phyloP scores from a whole-genome alignment of 2,888 invertebrate species.

The Tubiluchus corallicola region DNA sequence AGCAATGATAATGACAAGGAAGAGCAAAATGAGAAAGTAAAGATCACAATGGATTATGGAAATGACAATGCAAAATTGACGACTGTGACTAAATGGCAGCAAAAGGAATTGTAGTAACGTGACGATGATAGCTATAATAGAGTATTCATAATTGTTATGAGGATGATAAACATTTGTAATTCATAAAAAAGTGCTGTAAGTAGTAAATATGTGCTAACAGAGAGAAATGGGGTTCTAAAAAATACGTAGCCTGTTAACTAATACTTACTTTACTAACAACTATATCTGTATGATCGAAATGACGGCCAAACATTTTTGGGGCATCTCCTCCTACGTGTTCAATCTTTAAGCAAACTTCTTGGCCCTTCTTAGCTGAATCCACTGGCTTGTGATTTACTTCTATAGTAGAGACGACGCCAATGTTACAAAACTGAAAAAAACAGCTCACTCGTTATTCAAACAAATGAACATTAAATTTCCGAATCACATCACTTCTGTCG shows the following conservation, averaged over 20 bases:
- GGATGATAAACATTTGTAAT: neutral
- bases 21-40: too few species aligned
- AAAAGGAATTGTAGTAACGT: too few species aligned
- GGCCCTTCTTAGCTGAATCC: conserved; percentile 79
- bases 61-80: too few species aligned
- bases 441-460: too few species aligned
- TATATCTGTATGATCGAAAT: conserved; percentile 89
- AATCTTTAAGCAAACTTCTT: conserved; percentile 53
- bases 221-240: neutral
- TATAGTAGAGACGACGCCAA: conserved; percentile 84
- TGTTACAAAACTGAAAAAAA: conserved; percentile 58
- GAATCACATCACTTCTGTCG: too few species aligned
- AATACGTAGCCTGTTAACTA: too few species aligned
- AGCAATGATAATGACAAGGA: too few species aligned
- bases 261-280: conserved; percentile 54
- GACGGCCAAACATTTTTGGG: conserved; percentile 94
- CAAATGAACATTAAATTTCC: too few species aligned
- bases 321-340: conserved; percentile 93
- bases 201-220: neutral
- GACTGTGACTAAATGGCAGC: too few species aligned
- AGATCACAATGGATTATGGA: too few species aligned
- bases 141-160: neutral
- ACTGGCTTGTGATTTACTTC: conserved; percentile 88
- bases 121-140: too few species aligned
- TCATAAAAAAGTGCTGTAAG: conserved; percentile 4